Conservation (phyloP, 2,113 vertebrate species). For the Catharus bicknelli region DNA sequence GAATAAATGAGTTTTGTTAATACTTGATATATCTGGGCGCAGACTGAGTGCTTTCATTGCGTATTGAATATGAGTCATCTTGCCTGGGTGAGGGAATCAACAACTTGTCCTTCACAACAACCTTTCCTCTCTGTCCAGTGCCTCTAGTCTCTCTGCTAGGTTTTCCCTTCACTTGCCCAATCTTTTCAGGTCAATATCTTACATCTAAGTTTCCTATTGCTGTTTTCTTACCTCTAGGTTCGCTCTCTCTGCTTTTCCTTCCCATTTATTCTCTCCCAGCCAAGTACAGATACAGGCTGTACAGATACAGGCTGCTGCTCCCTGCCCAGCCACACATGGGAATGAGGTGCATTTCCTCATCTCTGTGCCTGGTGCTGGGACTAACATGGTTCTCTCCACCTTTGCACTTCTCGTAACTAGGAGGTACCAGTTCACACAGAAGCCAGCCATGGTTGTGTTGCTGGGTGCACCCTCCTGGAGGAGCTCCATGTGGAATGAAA, state of each 20-base stretch:
- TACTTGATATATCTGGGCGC: neutral
- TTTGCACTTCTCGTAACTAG: neutral
- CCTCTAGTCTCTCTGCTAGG: neutral
- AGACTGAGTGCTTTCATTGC: neutral
- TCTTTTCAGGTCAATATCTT: neutral
- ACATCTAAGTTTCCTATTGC: neutral
- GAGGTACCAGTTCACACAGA: neutral
- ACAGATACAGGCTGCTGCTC: neutral
- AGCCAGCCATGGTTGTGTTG: fast-evolving
- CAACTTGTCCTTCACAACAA: neutral
- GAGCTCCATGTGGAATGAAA: neutral
- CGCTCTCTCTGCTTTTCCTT: neutral
- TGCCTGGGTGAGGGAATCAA: neutral
- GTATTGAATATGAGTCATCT: neutral
- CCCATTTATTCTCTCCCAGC: neutral
- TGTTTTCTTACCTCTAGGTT: neutral
- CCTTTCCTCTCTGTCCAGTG: neutral
- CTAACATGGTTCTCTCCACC: neutral
- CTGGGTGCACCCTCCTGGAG: neutral
- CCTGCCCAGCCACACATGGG: fast-evolving
- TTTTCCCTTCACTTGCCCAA: fast-evolving
- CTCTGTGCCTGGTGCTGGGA: neutral
- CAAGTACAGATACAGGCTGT: neutral
- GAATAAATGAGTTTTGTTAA: neutral
- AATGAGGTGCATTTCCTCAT: neutral